Evolutionary conservation across 2,797 vertebrate species (phyloP), one percentile per base, ranked within the genome.

Genomic region (Chelon labrosus): DNA sequence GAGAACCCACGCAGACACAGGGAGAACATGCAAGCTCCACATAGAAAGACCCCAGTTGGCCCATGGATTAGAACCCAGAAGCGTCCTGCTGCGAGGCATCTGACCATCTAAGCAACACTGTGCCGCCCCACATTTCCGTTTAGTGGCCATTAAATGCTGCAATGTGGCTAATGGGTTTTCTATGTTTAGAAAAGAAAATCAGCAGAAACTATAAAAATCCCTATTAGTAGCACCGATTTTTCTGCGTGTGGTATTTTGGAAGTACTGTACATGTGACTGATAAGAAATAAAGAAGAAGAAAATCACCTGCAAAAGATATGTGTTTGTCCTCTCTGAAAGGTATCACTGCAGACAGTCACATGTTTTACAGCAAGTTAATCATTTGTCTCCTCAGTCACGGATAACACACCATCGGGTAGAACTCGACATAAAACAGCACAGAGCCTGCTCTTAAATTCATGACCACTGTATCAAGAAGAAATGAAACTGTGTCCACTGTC

Each of bases 141-240:
- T 47, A 38, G 38, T 49, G n/a, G 10, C 4, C 16, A 31, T 37
- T 64, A 16, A n/a, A 67, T 31, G 20, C 7, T 37, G 37, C 25
- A 31, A 20, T 56, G 20, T 6, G 6, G 10, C 11, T 55, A 20
- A 19, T 38, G 22, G 19, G 46, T 4, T 13, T 42, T 5, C 31
- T 35, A 35, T 35, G 31, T 35, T 7, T 35, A 7, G 31, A 35
- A 35, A 27, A 27, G 7, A 2, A 35, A 35, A 35, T 35, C 6
- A 35, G 31, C 3, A 3, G 12, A 22, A 57, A 53, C 57, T 58
- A 56, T 9, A 72, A 64, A 72, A 65, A 69, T 46, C 49, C 25
- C 20, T 25, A 27, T 51, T 17, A 47, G 38, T 50, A 51, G 6
- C 55, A 56, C 11, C 54, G 5, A 66, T 56, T 55, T 64, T 80